A percentile compares a stretch with the other conserved stretches of the same genome.
Evolutionary conservation across 2,888 invertebrate genomes (phyloP).

Genomic region (Scelioninae gen. 2): DNA sequence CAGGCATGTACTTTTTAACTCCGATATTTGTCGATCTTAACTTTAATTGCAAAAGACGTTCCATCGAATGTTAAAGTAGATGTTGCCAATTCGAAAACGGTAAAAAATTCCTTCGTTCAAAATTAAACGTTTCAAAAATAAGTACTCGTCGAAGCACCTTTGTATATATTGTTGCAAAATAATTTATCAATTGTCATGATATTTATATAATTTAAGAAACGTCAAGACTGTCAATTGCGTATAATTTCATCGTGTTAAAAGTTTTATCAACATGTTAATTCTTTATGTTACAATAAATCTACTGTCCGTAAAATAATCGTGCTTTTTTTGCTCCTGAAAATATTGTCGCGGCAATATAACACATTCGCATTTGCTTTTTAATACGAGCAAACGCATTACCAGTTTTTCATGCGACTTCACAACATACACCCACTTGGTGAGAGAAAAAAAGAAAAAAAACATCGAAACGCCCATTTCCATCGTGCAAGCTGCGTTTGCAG

Average conservation of each 20-base stretch:
- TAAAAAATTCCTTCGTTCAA: background rate
- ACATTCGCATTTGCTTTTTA: background rate
- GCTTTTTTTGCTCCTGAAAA: background rate
- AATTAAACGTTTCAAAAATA: background rate
- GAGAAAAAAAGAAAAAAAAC: conserved; percentile 6
- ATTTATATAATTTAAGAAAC: conserved; percentile 14
- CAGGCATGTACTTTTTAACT: too few relatives aligned
- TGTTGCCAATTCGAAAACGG: background rate
- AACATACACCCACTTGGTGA: conserved; percentile 26
- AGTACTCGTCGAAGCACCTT: background rate
- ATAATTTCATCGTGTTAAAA: conserved; percentile 5
- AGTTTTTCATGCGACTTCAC: background rate
- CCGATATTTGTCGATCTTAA: too few relatives aligned
- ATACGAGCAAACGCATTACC: conserved; percentile 4
- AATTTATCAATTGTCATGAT: conserved; percentile 7
- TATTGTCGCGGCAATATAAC: background rate
- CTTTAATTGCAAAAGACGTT: too few relatives aligned
- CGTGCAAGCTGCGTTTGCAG: background rate
- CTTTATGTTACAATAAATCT: conserved; percentile 40
- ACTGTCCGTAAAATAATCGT: conserved; percentile 20
- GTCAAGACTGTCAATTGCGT: conserved; percentile 13
- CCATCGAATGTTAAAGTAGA: too few relatives aligned
- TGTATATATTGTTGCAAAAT: conserved; percentile 16
- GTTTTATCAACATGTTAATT: conserved; percentile 12
- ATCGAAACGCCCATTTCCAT: conserved; percentile 36